Evolutionary conservation across 2,113 vertebrate genomes (phyloP).

Genomic region (cattle (Bos taurus)): DNA sequence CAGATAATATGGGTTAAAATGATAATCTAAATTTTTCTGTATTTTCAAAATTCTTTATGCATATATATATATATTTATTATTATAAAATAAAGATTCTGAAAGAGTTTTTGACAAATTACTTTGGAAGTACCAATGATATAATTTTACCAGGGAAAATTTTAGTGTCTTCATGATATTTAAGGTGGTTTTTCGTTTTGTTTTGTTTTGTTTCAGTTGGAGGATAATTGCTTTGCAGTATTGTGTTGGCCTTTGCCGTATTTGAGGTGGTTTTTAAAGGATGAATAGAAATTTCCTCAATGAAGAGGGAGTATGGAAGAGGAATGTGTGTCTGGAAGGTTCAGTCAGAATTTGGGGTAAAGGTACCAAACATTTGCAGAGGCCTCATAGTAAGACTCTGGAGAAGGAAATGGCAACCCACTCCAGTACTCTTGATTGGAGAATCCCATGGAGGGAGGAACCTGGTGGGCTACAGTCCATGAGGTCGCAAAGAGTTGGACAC

Average conservation of each 20-base stretch:
- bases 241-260: background rate
- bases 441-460: too few relatives aligned
- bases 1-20: background rate
- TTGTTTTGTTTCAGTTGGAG: background rate
- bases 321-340: background rate
- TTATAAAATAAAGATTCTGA: background rate
- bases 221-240: background rate
- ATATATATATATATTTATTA: background rate
- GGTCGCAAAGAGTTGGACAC: too few relatives aligned
- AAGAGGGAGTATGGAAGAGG: background rate
- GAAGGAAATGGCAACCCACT: too few relatives aligned
- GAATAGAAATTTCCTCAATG: background rate
- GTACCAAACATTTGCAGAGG: background rate
- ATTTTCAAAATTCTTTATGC: background rate
- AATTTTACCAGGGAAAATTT: background rate
- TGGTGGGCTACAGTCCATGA: too few relatives aligned
- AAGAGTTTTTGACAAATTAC: background rate
- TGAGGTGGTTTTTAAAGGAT: background rate
- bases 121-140: background rate
- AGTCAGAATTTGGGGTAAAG: background rate
- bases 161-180: background rate
- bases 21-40: background rate
- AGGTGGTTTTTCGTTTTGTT: background rate
- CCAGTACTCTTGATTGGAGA: too few relatives aligned
- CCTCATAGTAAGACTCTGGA: background rate